A percentile compares a stretch with the other conserved stretches of the same genome.
These are phyloP conservation scores for Ephydatia muelleri DNA, from an alignment of 37 sponge, comb jelly and placozoan genomes.

Conservation along the genomic window DNA sequence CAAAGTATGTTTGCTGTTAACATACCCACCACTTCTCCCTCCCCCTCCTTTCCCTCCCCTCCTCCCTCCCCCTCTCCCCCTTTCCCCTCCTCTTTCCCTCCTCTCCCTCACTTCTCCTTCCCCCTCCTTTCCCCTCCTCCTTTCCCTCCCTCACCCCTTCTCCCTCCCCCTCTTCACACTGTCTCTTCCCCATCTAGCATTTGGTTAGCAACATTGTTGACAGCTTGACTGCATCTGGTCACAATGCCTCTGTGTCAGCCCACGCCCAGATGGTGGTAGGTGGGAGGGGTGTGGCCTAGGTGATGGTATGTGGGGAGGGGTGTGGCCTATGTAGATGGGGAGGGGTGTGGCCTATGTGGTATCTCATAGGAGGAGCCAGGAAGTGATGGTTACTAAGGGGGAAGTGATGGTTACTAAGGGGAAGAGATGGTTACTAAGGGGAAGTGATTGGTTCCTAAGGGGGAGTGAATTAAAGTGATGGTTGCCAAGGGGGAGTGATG, in stretches of 20 bases:
- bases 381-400: no score
- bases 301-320: no score
- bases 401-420: no score
- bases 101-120: neutral
- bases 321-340: no score
- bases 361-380: no score
- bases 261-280: neutral
- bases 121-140: no score
- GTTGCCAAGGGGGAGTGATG: no score
- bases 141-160: no score
- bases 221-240: neutral
- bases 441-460: neutral
- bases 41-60: neutral
- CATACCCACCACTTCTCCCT: neutral
- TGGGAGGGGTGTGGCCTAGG: neutral
- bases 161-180: neutral
- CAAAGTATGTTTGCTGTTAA: neutral
- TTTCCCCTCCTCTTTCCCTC: neutral
- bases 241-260: neutral
- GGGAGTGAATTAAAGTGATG: neutral
- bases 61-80: neutral
- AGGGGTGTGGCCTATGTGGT: no score
- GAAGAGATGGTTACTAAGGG: no score
- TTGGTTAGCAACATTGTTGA: neutral
- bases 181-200: neutral